phyloP scores from a whole-genome alignment of 2,888 invertebrate genomes.

The Agapetus fuscipes region DNA sequence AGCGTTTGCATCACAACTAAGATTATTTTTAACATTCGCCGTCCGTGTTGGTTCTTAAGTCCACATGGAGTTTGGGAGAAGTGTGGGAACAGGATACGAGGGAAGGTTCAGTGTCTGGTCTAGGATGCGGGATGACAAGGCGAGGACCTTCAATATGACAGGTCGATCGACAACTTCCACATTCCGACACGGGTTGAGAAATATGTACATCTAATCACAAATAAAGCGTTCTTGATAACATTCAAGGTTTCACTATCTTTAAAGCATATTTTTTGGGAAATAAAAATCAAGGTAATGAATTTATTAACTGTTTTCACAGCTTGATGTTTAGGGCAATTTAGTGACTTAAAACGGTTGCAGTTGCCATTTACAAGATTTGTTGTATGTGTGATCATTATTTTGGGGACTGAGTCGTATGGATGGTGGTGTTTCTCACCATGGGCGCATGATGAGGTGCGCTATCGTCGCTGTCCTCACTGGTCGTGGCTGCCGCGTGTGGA shows the following conservation, averaged over 20 bases:
- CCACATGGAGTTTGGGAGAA: conserved; percentile 9
- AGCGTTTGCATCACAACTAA: conserved; percentile 2
- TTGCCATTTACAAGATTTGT: no score
- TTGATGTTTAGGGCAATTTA: no score
- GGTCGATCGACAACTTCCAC: conserved; percentile 14
- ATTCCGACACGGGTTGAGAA: no score
- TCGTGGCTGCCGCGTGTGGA: conserved; percentile 49
- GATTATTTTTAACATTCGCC: conserved; percentile 8
- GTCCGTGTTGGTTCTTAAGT: conserved; percentile 20
- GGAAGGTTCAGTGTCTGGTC: not conserved
- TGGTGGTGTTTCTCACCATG: conserved; percentile 32
- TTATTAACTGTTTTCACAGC: no score
- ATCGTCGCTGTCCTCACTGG: conserved; percentile 83
- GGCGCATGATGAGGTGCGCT: conserved; percentile 59
- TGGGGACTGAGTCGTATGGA: no score
- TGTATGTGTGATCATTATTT: not conserved
- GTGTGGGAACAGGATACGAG: not conserved
- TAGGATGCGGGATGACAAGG: not conserved
- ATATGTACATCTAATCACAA: no score
- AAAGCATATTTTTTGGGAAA: no score
- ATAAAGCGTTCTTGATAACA: no score
- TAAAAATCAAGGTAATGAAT: no score
- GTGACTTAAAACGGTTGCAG: no score
- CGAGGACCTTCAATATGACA: no score
- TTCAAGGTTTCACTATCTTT: no score